Conservation (phyloP, 2,888 invertebrate genomes). For the Dryobotodes eremita region DNA sequence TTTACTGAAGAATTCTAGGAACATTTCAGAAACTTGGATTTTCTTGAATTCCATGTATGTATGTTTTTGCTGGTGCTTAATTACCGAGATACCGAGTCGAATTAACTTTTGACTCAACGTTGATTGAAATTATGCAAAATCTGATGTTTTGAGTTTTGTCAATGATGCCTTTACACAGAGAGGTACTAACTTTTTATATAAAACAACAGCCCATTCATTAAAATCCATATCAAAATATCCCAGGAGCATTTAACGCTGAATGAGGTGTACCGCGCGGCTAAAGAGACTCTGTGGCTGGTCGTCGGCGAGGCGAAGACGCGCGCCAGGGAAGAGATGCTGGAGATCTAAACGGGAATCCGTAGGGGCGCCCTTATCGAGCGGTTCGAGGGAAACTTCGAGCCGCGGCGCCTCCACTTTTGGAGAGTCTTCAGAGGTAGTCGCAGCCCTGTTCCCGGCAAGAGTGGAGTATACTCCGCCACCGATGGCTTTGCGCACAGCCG, state of each 20-base stretch:
- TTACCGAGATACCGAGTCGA: not conserved
- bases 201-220: not conserved
- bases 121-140: not conserved
- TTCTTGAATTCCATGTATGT: not conserved
- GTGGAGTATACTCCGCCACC: too few species aligned
- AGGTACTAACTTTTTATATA: not conserved
- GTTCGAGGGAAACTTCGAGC: too few species aligned
- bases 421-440: too few species aligned
- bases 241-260: not conserved
- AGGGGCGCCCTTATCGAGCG: too few species aligned
- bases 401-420: too few species aligned
- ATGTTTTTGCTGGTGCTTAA: not conserved
- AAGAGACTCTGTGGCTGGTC: too few species aligned
- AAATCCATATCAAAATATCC: conserved; percentile 12
- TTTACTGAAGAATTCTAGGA: not conserved
- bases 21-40: not conserved
- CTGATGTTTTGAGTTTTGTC: not conserved
- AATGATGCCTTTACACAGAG: not conserved
- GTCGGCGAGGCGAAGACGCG: too few species aligned
- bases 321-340: too few species aligned
- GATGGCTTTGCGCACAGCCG: too few species aligned
- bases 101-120: not conserved
- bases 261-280: too few species aligned
- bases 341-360: too few species aligned
- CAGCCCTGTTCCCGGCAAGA: too few species aligned